Percentiles rank a stretch among this genome's conserved stretches.
phyloP scores from a whole-genome alignment of 2,797 vertebrate species.

The Syngnathus rostellatus region DNA sequence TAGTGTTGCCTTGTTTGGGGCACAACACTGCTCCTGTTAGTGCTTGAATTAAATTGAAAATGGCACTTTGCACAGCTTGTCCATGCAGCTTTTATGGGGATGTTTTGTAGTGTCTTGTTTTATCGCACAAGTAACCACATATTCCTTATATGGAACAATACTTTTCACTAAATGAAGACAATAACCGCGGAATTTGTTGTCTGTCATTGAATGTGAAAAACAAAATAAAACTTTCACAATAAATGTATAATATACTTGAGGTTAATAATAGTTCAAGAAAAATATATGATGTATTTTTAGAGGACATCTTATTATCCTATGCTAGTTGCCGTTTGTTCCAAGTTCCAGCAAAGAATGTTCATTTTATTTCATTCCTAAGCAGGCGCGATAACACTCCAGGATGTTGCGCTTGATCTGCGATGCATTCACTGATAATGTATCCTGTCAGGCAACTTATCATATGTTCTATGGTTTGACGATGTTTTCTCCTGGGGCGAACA shows the following conservation, averaged over 20 bases:
- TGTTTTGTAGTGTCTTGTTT: conserved; percentile 20
- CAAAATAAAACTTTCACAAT: neutral
- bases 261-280: neutral
- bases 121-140: conserved; percentile 8
- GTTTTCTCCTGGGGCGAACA: neutral
- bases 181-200: neutral
- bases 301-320: neutral
- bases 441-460: conserved; percentile 7
- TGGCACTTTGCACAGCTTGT: conserved; percentile 23
- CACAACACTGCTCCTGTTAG: conserved; percentile 16
- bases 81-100: conserved; percentile 27
- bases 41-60: conserved; percentile 22
- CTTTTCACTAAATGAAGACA: neutral
- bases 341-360: neutral
- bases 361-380: neutral
- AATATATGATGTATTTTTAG: neutral
- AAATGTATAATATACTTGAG: neutral
- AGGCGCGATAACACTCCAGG: neutral
- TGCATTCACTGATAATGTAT: conserved; percentile 4
- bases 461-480: conserved; percentile 1
- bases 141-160: neutral
- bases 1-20: conserved; percentile 16
- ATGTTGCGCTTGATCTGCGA: neutral
- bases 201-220: neutral
- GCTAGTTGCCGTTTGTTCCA: neutral